These are phyloP conservation scores for Coelinius sp. DNA, from an alignment of 2,888 invertebrate species.

Conservation along the genomic window DNA sequence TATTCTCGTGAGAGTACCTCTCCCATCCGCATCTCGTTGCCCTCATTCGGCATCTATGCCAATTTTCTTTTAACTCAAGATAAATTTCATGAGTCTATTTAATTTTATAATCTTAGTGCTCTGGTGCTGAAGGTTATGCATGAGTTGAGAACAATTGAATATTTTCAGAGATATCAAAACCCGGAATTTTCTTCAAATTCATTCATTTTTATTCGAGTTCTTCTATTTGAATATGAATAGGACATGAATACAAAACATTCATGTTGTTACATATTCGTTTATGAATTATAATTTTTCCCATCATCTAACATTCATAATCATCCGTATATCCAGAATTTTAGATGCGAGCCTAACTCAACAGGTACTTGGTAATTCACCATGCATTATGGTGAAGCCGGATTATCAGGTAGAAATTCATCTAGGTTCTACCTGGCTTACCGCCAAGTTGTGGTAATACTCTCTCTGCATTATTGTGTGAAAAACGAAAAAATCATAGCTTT, in stretches of 20 bases:
- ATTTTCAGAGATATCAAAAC: background rate
- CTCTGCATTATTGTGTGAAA: background rate
- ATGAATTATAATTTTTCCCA: background rate
- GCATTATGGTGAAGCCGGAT: conserved; percentile 7
- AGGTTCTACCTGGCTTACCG: background rate
- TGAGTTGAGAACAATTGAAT: background rate
- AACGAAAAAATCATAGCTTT: background rate
- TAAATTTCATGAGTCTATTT: background rate
- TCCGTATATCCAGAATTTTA: background rate
- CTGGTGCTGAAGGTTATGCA: background rate
- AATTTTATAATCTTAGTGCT: background rate
- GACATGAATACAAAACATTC: background rate
- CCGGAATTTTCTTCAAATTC: too few species aligned
- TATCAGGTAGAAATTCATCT: conserved; percentile 10
- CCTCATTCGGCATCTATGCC: background rate
- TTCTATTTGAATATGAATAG: too few species aligned
- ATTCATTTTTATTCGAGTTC: too few species aligned
- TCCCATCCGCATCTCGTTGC: conserved; percentile 6
- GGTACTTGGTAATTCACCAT: background rate
- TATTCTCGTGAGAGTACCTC: background rate
- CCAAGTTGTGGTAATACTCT: background rate
- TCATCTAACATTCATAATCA: background rate
- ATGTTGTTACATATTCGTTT: background rate
- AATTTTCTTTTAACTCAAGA: background rate
- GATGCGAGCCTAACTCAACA: background rate